These are phyloP conservation scores for Panagrolaimus sp. DNA, from an alignment of 1,140 invertebrate species.

Conservation along the genomic window DNA sequence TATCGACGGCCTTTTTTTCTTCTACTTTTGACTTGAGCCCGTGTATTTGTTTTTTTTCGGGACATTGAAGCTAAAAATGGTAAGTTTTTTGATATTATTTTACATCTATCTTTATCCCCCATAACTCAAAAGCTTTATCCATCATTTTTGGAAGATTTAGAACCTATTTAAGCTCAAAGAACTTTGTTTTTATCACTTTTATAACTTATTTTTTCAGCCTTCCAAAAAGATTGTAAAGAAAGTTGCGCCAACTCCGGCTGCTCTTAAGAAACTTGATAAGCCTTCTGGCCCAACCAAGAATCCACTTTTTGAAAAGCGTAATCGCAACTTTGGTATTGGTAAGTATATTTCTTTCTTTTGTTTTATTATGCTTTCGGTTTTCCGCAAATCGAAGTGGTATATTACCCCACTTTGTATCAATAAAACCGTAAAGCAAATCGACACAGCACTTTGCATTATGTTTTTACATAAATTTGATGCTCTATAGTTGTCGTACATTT, in stretches of 20 bases:
- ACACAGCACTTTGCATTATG: no score
- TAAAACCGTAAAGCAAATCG: no score
- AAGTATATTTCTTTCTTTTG: conserved; percentile 60
- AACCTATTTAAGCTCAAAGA: neutral
- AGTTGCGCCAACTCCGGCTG: conserved; percentile 53
- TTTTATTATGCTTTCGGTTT: conserved; percentile 16
- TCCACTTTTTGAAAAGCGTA: conserved; percentile 92
- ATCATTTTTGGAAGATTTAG: neutral
- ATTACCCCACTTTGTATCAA: no score
- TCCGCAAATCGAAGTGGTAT: neutral
- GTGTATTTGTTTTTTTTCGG: neutral
- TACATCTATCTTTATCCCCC: neutral
- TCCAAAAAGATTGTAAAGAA: conserved; percentile 55
- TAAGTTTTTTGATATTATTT: conserved; percentile 9
- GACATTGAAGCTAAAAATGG: conserved; percentile 11
- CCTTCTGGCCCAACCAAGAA: conserved; percentile 81
- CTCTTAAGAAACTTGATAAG: conserved; percentile 43
- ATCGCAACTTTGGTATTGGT: conserved; percentile 98
- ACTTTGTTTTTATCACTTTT: neutral
- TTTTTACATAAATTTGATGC: conserved; percentile 3
- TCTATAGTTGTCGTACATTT: conserved; percentile 20
- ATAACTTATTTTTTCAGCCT: conserved; percentile 12
- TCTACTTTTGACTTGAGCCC: no score
- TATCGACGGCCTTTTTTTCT: no score
- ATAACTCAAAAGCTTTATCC: neutral